Base-by-base conservation (phyloP, 2,888 invertebrate species). In the Chloroclystis v-ata region DNA sequence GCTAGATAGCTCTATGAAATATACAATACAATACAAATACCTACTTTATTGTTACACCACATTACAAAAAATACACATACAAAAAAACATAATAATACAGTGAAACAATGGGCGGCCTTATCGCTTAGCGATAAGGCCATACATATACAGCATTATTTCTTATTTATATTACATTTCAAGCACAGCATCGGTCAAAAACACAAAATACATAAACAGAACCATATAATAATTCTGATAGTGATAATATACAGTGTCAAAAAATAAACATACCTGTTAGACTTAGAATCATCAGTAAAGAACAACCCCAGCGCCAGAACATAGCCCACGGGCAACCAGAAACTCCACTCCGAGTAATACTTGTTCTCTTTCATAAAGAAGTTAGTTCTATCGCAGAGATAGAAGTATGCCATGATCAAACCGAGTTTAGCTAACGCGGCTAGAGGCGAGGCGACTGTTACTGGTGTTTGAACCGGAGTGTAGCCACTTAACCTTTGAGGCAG, bases 351-450 rank as follows among this genome's bases (percentile, higher is more conserved):
- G 69, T 97, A 98, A 72, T 97, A 97, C 74, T 98, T 98, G 79
- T 98, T 98, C 84, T 98, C 98, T 78, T 98, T 98, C 98, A 98
- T 98, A 69, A 98, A 98, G 87, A 98, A 97, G 72, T 96, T 97
- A 1, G 98, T 97, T 56, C 98, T 91, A 78, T 98, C 98, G 78
- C 98, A 98, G 0, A 98, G 85, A 75, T 97, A 97, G 87, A 97
- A 97, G 73, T 97, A 98, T 0, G 91, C 91, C 92, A 98, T 93
- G 57, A 98, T 97, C 42, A 95, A 71, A 0, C 96, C 95, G 24
- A 98, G 89, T 58, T 92, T 92, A 0, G 95, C 93, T 8, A 97
- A 69, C 0, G 94, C 91, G 1, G 89, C 89, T 42, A 93, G 82
- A 0, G 94, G 89, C 45, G 87, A 69, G 45, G 78, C 65, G 43